phyloP scores from a whole-genome alignment of 2,797 vertebrate genomes.

The Phoebastria nigripes region DNA sequence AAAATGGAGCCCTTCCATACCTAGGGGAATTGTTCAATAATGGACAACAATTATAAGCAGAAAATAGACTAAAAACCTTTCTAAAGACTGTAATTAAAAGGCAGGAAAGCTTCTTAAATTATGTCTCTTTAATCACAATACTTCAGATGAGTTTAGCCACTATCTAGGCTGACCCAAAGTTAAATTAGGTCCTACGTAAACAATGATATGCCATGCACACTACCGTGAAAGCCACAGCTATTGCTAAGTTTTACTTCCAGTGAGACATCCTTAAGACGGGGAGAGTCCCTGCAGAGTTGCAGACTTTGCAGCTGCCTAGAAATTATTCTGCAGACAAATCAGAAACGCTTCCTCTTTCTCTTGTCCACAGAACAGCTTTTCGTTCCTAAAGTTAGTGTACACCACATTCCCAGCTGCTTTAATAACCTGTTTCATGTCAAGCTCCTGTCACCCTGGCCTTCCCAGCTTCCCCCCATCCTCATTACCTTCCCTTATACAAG shows the following conservation, averaged over 20 bases:
- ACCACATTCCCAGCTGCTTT: constrained; percentile 18
- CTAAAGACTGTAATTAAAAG: not conserved
- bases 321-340: not conserved
- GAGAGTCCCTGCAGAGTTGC: not conserved
- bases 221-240: not conserved
- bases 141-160: not conserved
- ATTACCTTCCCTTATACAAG: not conserved
- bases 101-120: not conserved
- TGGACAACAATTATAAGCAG: not conserved
- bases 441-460: not conserved
- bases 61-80: not conserved
- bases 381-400: not conserved
- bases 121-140: not conserved
- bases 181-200: not conserved
- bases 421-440: not conserved
- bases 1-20: not conserved
- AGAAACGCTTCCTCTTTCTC: not conserved
- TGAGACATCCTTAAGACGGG: not conserved
- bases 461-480: not conserved
- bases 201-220: not conserved
- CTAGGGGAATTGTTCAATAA: not conserved
- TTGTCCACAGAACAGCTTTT: not conserved
- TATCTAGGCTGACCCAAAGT: not conserved
- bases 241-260: not conserved
- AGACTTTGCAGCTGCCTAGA: not conserved